Base-by-base conservation (phyloP, 1,140 invertebrate genomes). In the Galleria mellonella region DNA sequence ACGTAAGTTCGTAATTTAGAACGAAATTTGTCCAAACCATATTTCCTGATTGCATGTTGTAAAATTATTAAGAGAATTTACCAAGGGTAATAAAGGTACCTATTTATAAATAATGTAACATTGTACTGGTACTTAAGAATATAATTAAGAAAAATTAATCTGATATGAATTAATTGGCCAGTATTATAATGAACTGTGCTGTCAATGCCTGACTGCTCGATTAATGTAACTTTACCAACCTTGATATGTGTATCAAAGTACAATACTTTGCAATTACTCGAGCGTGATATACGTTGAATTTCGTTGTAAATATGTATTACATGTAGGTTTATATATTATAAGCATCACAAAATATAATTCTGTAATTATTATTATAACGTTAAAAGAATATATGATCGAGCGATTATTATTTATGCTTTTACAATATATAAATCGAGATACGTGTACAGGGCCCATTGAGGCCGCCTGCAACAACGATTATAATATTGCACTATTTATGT, bases 281-380 rank as follows among this genome's bases (percentile, higher is more conserved):
- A 38, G 42, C 50, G 47, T 50, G 38, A 44, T 33, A 50, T 14
- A 35, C 1, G 12, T 2, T 32, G 32, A 12, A 38, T 39, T 51
- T 45, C 44, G 44, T 44, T 49, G 46, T 52, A 52, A 52, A 57
- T 52, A 49, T 52, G 45, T 55, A 42, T 42, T 13, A 46, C 48
- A 49, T 37, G 35, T 40, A 48, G 35, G 28, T 29, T 9, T 12
- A 9, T 41, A 23, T n/a, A n/a, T n/a, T n/a, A n/a, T 55, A 51
- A 55, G 43, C 53, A 55, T 55, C 53, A 55, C 53, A 55, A 41
- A 23, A 23, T 23, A 23, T 23, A 6, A 27, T 53, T 40, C 41
- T 41, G 35, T 9, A 32, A 17, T 32, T 40, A 14, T 13, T 12
- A 32, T 32, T 41, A 23, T 41, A 9, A 14, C 9, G 9, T 32